Evolutionary conservation across 2,888 invertebrate genomes (phyloP).

Genomic region (Belgica antarctica): DNA sequence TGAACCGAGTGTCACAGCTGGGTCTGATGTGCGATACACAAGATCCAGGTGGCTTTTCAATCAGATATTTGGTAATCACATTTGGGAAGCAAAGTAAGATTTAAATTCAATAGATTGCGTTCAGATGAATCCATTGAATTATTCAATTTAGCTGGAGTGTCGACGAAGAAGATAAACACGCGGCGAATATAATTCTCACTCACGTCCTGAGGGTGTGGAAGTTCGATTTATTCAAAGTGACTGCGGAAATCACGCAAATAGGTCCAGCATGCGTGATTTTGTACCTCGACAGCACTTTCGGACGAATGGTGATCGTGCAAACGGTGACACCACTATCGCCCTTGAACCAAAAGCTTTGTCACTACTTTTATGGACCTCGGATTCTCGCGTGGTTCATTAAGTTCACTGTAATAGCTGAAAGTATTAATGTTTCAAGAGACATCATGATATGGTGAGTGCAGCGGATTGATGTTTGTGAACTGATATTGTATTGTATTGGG

Average conservation of each 20-base stretch:
- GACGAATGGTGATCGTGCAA: conserved; percentile 66
- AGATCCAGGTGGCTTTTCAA: conserved; percentile 50
- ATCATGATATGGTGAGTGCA: conserved; percentile 83
- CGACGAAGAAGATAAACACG: conserved; percentile 58
- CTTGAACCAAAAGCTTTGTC: conserved; percentile 70
- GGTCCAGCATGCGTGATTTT: conserved; percentile 79
- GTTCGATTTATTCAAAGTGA: conserved; percentile 58
- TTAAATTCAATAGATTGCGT: conserved; percentile 29
- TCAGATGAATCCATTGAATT: conserved; percentile 32
- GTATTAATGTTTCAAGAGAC: conserved; percentile 75
- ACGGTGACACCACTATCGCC: conserved; percentile 77
- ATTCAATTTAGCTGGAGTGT: conserved; percentile 55
- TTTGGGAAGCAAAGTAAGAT: conserved; percentile 58
- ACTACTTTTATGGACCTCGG: conserved; percentile 69
- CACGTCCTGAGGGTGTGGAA: conserved; percentile 65
- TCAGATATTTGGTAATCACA: conserved; percentile 59
- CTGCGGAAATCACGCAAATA: conserved; percentile 66
- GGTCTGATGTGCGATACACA: conserved; percentile 54
- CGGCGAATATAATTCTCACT: conserved; percentile 62
- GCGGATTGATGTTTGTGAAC: too few species aligned
- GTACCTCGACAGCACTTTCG: conserved; percentile 60
- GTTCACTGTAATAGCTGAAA: conserved; percentile 67
- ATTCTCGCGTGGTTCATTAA: conserved; percentile 64
- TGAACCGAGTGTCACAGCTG: conserved; percentile 60
- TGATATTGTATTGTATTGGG: too few species aligned